phyloP scores from a whole-genome alignment of 1,140 invertebrate genomes.

The Galleria mellonella region DNA sequence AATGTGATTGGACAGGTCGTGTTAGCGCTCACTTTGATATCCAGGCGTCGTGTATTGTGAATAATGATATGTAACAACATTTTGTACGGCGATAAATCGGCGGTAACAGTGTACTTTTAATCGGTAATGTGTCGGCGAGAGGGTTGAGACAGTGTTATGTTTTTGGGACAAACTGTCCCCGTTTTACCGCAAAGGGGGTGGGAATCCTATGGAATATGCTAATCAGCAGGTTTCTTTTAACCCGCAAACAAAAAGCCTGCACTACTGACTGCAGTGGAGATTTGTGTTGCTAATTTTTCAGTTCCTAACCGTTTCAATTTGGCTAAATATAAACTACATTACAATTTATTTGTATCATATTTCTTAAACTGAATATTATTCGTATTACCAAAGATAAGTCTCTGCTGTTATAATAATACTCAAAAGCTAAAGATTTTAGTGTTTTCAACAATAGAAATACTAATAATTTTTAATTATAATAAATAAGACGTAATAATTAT shows the following conservation, averaged over 20 bases:
- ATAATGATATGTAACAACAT: slow-evolving; percentile 65
- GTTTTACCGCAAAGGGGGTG: slow-evolving; percentile 13
- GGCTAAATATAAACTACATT: neutral
- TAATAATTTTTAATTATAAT: too few relatives aligned
- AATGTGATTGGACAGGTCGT: slow-evolving; percentile 31
- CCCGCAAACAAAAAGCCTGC: slow-evolving; percentile 67
- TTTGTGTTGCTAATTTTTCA: slow-evolving; percentile 68
- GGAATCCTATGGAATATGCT: slow-evolving; percentile 49
- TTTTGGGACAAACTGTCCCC: slow-evolving; percentile 1
- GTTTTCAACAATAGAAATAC: too few relatives aligned
- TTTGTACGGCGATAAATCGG: slow-evolving; percentile 55
- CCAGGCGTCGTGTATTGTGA: slow-evolving; percentile 40
- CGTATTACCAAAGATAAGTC: too few relatives aligned
- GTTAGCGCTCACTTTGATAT: slow-evolving; percentile 35
- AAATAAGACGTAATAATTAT: too few relatives aligned
- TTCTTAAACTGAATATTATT: too few relatives aligned
- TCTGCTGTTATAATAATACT: too few relatives aligned
- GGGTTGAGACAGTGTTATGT: slow-evolving; percentile 16
- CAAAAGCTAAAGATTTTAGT: too few relatives aligned
- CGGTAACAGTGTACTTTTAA: slow-evolving; percentile 44
- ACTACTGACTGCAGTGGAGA: slow-evolving; percentile 68
- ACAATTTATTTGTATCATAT: too few relatives aligned
- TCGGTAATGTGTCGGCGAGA: slow-evolving; percentile 53
- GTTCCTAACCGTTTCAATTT: slow-evolving; percentile 18
- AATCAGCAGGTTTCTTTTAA: slow-evolving; percentile 63